phyloP scores from a whole-genome alignment of 2,113 vertebrate species.

The Aegithalos caudatus region DNA sequence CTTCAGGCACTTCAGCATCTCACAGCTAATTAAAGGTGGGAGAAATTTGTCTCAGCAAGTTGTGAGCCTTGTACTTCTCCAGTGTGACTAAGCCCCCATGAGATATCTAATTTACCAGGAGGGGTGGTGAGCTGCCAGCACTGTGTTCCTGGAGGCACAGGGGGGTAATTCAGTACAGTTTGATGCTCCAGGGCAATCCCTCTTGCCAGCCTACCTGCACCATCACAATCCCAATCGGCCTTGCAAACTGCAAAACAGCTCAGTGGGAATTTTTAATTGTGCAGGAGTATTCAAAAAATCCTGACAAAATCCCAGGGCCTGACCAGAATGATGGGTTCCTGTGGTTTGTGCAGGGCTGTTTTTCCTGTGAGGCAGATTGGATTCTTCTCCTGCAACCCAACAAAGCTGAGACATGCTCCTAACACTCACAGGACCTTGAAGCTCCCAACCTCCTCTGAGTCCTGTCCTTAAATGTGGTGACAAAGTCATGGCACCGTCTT shows the following conservation, averaged over 20 bases:
- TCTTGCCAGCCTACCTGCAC: neutral
- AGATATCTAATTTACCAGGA: neutral
- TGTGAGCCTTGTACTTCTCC: neutral
- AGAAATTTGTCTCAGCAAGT: constrained; percentile 51
- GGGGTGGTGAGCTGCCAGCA: constrained; percentile 28
- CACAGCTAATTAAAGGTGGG: neutral
- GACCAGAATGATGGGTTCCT: neutral
- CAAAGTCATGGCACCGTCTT: neutral
- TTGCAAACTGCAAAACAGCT: neutral
- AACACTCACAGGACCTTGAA: neutral
- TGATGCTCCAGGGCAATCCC: neutral
- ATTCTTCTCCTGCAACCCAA: neutral
- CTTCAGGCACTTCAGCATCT: constrained; percentile 1
- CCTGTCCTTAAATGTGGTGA: neutral
- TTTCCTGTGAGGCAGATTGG: neutral
- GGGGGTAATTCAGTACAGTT: neutral
- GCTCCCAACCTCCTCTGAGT: neutral
- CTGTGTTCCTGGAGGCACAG: neutral
- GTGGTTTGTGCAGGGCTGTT: neutral
- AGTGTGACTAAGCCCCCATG: neutral
- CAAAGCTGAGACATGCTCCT: neutral
- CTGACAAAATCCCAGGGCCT: neutral
- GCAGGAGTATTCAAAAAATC: neutral
- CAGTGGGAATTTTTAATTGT: neutral
- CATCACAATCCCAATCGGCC: neutral